Conservation (phyloP, 2,113 vertebrate genomes). For the pig (Sus scrofa) region DNA sequence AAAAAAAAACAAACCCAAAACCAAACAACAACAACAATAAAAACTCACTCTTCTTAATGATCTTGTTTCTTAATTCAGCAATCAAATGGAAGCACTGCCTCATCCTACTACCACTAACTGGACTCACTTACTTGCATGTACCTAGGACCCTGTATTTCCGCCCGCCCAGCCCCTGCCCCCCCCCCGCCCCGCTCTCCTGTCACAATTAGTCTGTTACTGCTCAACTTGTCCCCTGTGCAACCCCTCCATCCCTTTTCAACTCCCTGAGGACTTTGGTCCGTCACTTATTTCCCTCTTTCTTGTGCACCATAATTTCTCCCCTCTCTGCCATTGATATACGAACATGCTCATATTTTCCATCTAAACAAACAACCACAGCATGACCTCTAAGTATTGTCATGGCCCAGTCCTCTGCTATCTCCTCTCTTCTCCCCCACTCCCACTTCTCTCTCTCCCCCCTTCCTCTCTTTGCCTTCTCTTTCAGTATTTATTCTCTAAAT, state of each 20-base stretch:
- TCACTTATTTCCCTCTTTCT: not conserved
- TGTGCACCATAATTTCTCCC: not conserved
- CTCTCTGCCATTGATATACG: not conserved
- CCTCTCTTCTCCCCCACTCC: not conserved
- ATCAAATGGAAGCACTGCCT: not conserved
- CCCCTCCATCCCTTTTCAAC: not conserved
- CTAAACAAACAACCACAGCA: not conserved
- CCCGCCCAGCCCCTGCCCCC: no score
- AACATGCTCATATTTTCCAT: not conserved
- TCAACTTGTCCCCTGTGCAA: not conserved
- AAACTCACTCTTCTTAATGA: not conserved
- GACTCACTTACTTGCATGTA: not conserved
- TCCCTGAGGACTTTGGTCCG: not conserved
- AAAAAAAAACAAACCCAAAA: no score
- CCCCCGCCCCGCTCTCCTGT: not conserved
- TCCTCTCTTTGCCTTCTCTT: not conserved
- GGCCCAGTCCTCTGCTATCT: not conserved
- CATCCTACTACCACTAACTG: not conserved
- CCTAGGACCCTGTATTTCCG: not conserved
- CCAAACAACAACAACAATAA: no score
- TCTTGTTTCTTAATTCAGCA: slow-evolving; percentile 24
- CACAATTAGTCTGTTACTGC: not conserved
- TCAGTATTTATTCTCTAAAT: slow-evolving; percentile 24
- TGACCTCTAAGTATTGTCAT: not conserved
- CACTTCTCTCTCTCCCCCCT: not conserved